Base-by-base conservation (phyloP, 2,113 vertebrate genomes). In the Piprites chloris region DNA sequence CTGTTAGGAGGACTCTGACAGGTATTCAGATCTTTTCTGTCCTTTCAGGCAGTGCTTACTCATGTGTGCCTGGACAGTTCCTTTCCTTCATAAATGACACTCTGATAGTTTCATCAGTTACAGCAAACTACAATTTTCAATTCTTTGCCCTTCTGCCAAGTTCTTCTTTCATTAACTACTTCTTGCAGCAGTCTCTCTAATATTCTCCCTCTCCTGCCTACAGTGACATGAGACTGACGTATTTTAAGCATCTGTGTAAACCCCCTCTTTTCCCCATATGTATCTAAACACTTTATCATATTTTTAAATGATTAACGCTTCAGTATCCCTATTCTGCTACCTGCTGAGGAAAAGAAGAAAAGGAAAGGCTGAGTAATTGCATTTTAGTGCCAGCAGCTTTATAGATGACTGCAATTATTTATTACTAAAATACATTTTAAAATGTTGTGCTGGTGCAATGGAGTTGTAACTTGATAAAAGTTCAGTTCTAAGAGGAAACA, bases 321-420 rank as follows among this genome's bases (percentile, higher is more conserved):
- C 89, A 95, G 42, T 77, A 74, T 74, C 85, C 80, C 79, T 86
- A 39, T 46, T 66, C 92, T 63, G n/a, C 41, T 96, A 91, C 56
- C 83, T 91, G 49, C 65, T 95, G 89, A 87, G 92, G 71, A 66
- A 94, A 87, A 81, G 58, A 93, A 47, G 42, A 84, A 92, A 86
- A 46, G 23, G 32, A 92, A 95, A 81, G 56, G 33, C 39, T 81
- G 56, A 88, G 27, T 76, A 87, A 96, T 23, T 81, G 62, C 41
- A 42, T 85, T 93, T 89, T 79, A 65, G 82, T 97, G 85, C 74
- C 82, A 95, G 71, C 80, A 95, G 50, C 80, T 96, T 87, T 82
- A 62, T 14, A 91, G 44, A 47, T 32, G 17, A 89, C 73, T 84
- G 78, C 50, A 93, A 74, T 95, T 87, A 89, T 81, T 89, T 95